A percentile compares a stretch with the other conserved stretches of the same genome.
Evolutionary conservation across 1,140 invertebrate species (phyloP).

Genomic region (Sinonovacula constricta): DNA sequence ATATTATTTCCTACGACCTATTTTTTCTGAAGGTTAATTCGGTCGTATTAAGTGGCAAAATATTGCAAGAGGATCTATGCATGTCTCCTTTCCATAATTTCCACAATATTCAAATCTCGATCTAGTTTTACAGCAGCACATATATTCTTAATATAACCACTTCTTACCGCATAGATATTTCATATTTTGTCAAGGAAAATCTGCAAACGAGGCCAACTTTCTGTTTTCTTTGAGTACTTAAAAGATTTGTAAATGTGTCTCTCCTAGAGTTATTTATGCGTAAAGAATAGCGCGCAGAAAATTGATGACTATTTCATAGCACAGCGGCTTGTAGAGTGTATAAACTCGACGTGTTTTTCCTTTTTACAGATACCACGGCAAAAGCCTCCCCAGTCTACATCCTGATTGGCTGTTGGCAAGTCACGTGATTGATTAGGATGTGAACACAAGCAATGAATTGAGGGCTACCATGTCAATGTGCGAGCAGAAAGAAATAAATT

Average conservation of each 20-base stretch:
- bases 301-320: slow-evolving; percentile 52
- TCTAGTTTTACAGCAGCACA: too few relatives aligned
- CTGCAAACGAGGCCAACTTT: slow-evolving; percentile 37
- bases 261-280: slow-evolving; percentile 46
- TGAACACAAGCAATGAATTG: slow-evolving; percentile 50
- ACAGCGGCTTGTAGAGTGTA: slow-evolving; percentile 31
- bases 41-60: too few relatives aligned
- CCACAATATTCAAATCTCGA: too few relatives aligned
- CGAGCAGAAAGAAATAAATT: slow-evolving; percentile 63
- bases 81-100: too few relatives aligned
- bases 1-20: too few relatives aligned
- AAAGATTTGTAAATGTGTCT: slow-evolving; percentile 52
- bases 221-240: slow-evolving; percentile 39
- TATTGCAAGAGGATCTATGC: too few relatives aligned
- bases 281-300: slow-evolving; percentile 39
- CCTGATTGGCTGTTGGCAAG: slow-evolving; percentile 35
- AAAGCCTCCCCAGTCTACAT: not conserved
- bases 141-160: too few relatives aligned
- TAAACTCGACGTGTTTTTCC: slow-evolving; percentile 46
- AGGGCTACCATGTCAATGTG: slow-evolving; percentile 55
- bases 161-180: too few relatives aligned
- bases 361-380: slow-evolving; percentile 50
- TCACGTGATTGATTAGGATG: slow-evolving; percentile 48
- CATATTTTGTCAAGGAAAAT: too few relatives aligned
- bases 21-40: too few relatives aligned